phyloP scores from a whole-genome alignment of 1,140 invertebrate species.

The Drosophila oshimai region DNA sequence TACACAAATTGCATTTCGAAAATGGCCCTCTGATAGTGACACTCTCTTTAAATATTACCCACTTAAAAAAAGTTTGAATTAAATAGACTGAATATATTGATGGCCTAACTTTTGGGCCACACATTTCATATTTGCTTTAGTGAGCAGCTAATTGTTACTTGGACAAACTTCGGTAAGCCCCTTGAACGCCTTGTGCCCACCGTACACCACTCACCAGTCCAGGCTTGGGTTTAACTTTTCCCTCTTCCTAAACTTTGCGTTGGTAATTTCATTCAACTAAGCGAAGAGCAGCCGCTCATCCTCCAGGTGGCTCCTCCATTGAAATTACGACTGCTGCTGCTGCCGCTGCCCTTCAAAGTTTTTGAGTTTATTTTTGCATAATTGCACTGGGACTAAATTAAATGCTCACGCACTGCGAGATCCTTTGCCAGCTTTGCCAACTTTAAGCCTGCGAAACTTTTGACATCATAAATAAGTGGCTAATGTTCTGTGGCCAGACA shows the following conservation, averaged over 20 bases:
- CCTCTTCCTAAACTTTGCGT: conserved; percentile 45
- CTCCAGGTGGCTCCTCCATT: conserved; percentile 8
- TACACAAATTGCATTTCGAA: neutral
- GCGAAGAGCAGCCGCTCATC: conserved; percentile 37
- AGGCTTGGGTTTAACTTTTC: conserved; percentile 35
- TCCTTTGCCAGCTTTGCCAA: conserved; percentile 19
- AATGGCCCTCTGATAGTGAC: neutral
- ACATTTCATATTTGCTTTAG: conserved; percentile 39
- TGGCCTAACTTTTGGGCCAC: neutral
- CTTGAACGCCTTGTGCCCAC: neutral
- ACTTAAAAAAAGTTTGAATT: neutral
- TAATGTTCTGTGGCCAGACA: conserved; percentile 35
- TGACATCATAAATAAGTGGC: conserved; percentile 45
- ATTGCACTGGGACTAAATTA: conserved; percentile 73
- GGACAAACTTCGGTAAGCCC: conserved; percentile 40
- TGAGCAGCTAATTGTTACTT: conserved; percentile 67
- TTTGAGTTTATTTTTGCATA: conserved; percentile 71
- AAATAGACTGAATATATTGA: conserved; percentile 19
- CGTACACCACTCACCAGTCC: neutral
- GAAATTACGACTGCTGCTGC: conserved; percentile 15
- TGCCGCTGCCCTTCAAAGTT: conserved; percentile 38
- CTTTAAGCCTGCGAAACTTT: conserved; percentile 58
- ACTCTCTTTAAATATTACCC: neutral
- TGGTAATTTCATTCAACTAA: conserved; percentile 63
- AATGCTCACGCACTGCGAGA: conserved; percentile 51